Evolutionary conservation across 2,113 vertebrate species (phyloP).

Genomic region (Mus spicilegus): DNA sequence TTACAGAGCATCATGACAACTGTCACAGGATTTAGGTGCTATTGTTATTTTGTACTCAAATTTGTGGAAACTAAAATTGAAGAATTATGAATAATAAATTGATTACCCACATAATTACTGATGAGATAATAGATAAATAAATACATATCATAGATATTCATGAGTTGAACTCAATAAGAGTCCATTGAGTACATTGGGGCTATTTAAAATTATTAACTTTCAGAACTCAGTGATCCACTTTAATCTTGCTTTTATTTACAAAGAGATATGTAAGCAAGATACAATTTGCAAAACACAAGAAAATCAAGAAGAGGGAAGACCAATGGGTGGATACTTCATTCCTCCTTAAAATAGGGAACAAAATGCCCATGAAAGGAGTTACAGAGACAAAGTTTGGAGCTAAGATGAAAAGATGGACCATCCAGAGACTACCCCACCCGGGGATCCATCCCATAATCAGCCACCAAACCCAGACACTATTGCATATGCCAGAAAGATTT

Average conservation of each 20-base stretch:
- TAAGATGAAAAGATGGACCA: too few relatives aligned
- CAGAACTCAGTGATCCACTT: neutral
- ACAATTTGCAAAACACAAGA: too few relatives aligned
- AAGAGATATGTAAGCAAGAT: neutral
- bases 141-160: neutral
- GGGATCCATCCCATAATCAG: too few relatives aligned
- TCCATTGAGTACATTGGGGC: neutral
- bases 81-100: neutral
- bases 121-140: neutral
- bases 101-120: neutral
- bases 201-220: slow-evolving; percentile 5
- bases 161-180: neutral
- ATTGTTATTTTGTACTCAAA: neutral
- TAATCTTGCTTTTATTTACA: slow-evolving; percentile 33
- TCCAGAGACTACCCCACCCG: too few relatives aligned
- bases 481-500: too few relatives aligned
- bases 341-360: too few relatives aligned
- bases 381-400: too few relatives aligned
- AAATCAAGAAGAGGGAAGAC: too few relatives aligned
- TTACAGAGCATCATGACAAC: neutral
- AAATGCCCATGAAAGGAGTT: too few relatives aligned
- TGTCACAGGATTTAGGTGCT: neutral
- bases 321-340: too few relatives aligned
- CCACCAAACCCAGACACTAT: too few relatives aligned
- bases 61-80: neutral